Evolutionary conservation across 2,888 invertebrate species (phyloP).

Genomic region (Aspidiotus rigidus): DNA sequence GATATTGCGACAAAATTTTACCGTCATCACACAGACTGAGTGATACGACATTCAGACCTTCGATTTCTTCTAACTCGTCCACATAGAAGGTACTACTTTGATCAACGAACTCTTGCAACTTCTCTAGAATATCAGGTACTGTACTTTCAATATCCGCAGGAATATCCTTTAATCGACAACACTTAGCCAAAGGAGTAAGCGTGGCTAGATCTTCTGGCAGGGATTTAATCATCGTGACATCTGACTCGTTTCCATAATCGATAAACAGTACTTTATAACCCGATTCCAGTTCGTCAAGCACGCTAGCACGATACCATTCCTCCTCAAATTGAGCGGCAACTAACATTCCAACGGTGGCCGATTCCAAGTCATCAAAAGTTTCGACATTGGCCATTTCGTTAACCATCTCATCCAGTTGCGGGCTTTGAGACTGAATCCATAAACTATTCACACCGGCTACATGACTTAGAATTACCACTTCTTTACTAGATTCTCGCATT

Average conservation of each 20-base stretch:
- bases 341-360: constrained; percentile 41
- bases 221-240: constrained; percentile 8
- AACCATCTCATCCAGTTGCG: constrained; percentile 17
- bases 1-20: neutral
- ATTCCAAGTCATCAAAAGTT: neutral
- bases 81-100: neutral
- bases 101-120: constrained; percentile 12
- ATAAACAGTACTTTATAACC: constrained; percentile 55
- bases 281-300: constrained; percentile 51
- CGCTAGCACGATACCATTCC: constrained; percentile 60
- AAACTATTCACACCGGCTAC: neutral
- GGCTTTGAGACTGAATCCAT: constrained; percentile 18
- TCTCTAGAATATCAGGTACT: neutral
- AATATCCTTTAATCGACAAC: constrained; percentile 49
- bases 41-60: neutral
- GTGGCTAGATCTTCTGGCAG: constrained; percentile 48
- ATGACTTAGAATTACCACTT: constrained; percentile 10
- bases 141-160: neutral
- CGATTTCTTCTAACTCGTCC: constrained; percentile 8
- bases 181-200: constrained; percentile 53
- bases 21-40: neutral
- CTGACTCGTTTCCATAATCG: constrained; percentile 54
- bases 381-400: constrained; percentile 21
- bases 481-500: neutral
- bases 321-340: constrained; percentile 59